A percentile compares a stretch with the other conserved stretches of the same genome.
Conservation (phyloP, 1,140 invertebrate genomes). For the Lucilia cuprina region DNA sequence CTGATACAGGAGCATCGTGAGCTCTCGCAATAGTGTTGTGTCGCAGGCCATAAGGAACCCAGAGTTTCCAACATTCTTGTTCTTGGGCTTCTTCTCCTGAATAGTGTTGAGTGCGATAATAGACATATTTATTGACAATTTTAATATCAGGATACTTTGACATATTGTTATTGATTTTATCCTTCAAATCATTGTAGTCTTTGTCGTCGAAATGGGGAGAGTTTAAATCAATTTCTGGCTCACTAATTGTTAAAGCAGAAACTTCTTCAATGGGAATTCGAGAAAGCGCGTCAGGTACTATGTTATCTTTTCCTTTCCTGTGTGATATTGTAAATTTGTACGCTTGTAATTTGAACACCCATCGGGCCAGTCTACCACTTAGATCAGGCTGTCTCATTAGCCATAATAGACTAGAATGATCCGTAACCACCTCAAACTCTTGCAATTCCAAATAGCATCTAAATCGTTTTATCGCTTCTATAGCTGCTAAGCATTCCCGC, state of each 20-base stretch:
- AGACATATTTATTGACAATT: slow-evolving; percentile 21
- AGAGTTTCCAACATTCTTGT: slow-evolving; percentile 34
- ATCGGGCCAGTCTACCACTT: no score
- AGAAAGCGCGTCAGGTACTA: slow-evolving; percentile 46
- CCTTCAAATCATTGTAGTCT: slow-evolving; percentile 17
- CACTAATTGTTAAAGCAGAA: background rate
- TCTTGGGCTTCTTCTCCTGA: slow-evolving; percentile 20
- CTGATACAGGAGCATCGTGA: background rate
- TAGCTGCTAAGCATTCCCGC: slow-evolving; percentile 36
- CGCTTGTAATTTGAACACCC: no score
- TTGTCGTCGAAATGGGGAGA: slow-evolving; percentile 4
- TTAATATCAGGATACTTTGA: slow-evolving; percentile 29
- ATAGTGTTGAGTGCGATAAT: slow-evolving; percentile 20
- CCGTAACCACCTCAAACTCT: slow-evolving; percentile 46
- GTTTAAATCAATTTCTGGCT: slow-evolving; percentile 19
- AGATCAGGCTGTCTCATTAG: slow-evolving; percentile 47
- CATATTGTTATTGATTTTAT: background rate
- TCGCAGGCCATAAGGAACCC: slow-evolving; percentile 29
- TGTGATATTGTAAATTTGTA: no score
- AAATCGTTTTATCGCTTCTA: slow-evolving; percentile 51
- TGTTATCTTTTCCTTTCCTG: slow-evolving; percentile 45
- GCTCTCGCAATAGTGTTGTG: background rate
- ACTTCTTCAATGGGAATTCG: background rate
- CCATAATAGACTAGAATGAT: no score
- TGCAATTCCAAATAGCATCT: slow-evolving; percentile 59